phyloP scores from a whole-genome alignment of 2,888 invertebrate species.

The Myathropa florea region DNA sequence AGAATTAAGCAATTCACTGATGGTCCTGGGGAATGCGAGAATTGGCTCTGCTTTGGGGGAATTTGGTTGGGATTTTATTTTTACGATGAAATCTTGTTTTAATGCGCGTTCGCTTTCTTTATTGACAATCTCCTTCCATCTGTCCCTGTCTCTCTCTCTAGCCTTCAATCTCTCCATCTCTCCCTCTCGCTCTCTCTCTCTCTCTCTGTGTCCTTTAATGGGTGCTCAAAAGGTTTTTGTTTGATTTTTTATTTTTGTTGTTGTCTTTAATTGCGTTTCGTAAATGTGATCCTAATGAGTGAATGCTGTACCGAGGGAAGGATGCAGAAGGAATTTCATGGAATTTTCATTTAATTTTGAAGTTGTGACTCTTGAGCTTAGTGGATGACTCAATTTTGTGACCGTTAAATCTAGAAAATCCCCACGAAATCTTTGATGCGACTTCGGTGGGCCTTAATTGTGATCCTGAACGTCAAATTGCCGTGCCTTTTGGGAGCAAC shows the following conservation, averaged over 20 bases:
- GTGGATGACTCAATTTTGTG: too few species aligned
- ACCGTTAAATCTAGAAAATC: too few species aligned
- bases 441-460: too few species aligned
- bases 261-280: background rate
- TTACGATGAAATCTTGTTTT: background rate
- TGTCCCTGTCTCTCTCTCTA: background rate
- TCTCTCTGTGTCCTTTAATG: background rate
- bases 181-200: background rate
- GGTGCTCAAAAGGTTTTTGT: background rate
- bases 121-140: background rate
- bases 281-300: background rate
- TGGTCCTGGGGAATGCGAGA: background rate
- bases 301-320: background rate
- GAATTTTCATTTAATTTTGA: too few species aligned
- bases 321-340: background rate
- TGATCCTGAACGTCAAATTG: too few species aligned
- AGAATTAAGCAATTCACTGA: background rate
- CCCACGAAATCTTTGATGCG: too few species aligned
- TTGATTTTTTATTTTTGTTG: background rate
- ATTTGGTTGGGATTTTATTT: background rate
- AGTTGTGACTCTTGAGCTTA: too few species aligned
- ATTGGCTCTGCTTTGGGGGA: too few species aligned
- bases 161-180: background rate
- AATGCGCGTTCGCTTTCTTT: background rate
- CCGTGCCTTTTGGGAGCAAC: too few species aligned